These are phyloP conservation scores for Echeneis naucrates DNA, from an alignment of 2,797 vertebrate genomes.

Conservation along the genomic window DNA sequence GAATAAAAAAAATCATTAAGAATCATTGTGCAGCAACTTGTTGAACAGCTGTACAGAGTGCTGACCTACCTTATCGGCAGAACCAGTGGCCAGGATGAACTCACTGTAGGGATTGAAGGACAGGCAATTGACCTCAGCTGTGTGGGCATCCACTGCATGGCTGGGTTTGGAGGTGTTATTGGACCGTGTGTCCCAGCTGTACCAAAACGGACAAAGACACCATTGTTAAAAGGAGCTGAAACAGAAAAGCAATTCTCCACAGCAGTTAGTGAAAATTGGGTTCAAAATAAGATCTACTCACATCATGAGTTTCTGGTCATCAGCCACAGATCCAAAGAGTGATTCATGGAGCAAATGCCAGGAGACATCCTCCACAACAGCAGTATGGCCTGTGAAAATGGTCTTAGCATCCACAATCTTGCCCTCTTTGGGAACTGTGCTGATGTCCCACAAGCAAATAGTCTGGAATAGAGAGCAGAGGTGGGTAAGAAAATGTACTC, in stretches of 20 bases:
- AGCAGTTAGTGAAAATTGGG: not conserved
- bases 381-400: slow-evolving; percentile 97
- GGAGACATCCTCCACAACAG: slow-evolving; percentile 97
- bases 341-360: slow-evolving; percentile 98
- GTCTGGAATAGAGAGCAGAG: slow-evolving; percentile 81
- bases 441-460: slow-evolving; percentile 98
- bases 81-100: slow-evolving; percentile 97
- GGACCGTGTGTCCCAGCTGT: slow-evolving; percentile 96
- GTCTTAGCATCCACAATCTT: slow-evolving; percentile 98
- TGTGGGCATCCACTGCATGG: slow-evolving; percentile 97
- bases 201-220: slow-evolving; percentile 40
- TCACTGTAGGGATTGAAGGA: slow-evolving; percentile 99
- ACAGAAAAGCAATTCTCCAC: slow-evolving; percentile 3
- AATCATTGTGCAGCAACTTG: not conserved
- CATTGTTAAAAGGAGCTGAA: slow-evolving; percentile 26
- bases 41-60: not conserved
- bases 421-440: slow-evolving; percentile 95
- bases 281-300: slow-evolving; percentile 71
- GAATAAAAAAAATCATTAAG: not conserved
- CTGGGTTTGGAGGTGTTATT: slow-evolving; percentile 99
- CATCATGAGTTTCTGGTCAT: slow-evolving; percentile 99
- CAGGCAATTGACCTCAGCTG: slow-evolving; percentile 97
- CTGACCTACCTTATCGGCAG: slow-evolving; percentile 93
- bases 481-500: not conserved
- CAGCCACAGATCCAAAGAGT: slow-evolving; percentile 96